Percentiles rank a stretch among this genome's conserved stretches.
These are phyloP conservation scores for Schizotus pectinicornis DNA, from an alignment of 2,888 invertebrate genomes.

Conservation along the genomic window DNA sequence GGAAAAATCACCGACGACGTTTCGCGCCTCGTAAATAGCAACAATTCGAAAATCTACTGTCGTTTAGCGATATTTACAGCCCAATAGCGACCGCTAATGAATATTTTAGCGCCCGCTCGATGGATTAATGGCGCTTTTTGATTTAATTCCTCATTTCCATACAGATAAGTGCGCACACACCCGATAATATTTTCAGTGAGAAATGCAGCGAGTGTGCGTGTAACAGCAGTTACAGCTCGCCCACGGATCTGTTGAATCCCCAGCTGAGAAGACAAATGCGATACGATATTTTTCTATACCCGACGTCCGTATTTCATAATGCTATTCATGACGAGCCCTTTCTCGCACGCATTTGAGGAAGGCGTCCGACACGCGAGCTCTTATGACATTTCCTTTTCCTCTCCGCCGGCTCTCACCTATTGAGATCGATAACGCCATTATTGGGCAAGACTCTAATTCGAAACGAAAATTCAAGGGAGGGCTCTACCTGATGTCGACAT, in stretches of 20 bases:
- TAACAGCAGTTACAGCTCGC: slow-evolving; percentile 30
- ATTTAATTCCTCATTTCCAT: slow-evolving; percentile 4
- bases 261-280: slow-evolving; percentile 46
- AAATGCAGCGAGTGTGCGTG: slow-evolving; percentile 19
- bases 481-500: too few relatives aligned
- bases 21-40: too few relatives aligned
- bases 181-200: background rate
- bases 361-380: slow-evolving; percentile 28
- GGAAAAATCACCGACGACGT: too few relatives aligned
- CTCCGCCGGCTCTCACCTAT: background rate
- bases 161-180: slow-evolving; percentile 9
- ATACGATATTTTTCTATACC: slow-evolving; percentile 40
- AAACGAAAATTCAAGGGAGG: too few relatives aligned
- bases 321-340: slow-evolving; percentile 40
- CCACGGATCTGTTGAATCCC: slow-evolving; percentile 38
- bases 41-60: too few relatives aligned
- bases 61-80: too few relatives aligned
- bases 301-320: slow-evolving; percentile 40
- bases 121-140: too few relatives aligned
- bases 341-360: slow-evolving; percentile 34
- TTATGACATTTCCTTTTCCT: slow-evolving; percentile 18
- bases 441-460: background rate
- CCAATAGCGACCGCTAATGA: too few relatives aligned
- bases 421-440: too few relatives aligned
- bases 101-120: too few relatives aligned